These are phyloP conservation scores for Melanotaenia duboulayi DNA, from an alignment of 2,113 vertebrate genomes.

Conservation along the genomic window DNA sequence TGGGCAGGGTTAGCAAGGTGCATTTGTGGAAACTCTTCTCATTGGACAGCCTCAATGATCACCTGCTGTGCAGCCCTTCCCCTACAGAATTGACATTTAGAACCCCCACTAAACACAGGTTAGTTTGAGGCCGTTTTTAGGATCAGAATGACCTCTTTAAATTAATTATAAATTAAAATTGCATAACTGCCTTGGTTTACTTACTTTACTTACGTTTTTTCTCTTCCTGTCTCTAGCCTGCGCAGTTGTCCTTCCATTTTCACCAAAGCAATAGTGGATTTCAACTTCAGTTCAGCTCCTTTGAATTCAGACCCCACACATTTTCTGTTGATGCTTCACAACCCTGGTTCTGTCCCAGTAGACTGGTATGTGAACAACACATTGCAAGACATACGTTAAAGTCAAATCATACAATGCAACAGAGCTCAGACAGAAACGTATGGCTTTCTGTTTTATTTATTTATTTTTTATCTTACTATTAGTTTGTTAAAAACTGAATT, in stretches of 20 bases:
- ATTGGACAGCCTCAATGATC: constrained; percentile 87
- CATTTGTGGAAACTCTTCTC: constrained; percentile 90
- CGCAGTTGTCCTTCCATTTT: constrained; percentile 79
- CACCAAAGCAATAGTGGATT: constrained; percentile 86
- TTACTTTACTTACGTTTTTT: neutral
- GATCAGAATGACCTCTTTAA: neutral
- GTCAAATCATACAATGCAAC: neutral
- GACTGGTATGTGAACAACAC: constrained; percentile 85
- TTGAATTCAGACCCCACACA: constrained; percentile 82
- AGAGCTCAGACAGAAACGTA: neutral
- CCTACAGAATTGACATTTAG: constrained; percentile 83
- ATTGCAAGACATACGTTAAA: neutral
- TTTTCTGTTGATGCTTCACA: constrained; percentile 86
- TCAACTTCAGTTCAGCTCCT: constrained; percentile 89
- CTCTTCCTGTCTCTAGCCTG: constrained; percentile 67
- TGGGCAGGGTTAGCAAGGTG: constrained; percentile 80
- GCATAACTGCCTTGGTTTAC: neutral
- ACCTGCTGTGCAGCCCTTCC: constrained; percentile 80
- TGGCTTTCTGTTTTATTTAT: neutral
- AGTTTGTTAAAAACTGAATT: neutral
- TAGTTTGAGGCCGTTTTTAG: neutral
- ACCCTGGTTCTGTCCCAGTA: constrained; percentile 85
- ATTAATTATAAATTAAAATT: neutral
- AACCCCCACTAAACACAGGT: constrained; percentile 89
- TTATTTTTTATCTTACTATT: neutral